Conservation (phyloP, 2,888 invertebrate species). For the Exocentrus adspersus region DNA sequence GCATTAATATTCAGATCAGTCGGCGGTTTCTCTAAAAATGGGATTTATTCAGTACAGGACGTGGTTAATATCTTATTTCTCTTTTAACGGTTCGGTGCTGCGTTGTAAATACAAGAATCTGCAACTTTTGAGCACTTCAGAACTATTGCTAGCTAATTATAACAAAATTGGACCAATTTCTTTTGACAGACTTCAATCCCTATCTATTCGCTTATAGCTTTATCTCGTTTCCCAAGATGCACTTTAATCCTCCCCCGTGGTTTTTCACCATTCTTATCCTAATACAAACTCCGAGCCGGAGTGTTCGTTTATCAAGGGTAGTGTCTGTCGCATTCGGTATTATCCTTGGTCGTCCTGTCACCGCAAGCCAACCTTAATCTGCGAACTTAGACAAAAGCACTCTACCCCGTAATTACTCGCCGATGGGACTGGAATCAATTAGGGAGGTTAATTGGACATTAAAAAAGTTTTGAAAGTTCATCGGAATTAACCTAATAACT, state of each 20-base stretch:
- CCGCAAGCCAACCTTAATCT: constrained; percentile 21
- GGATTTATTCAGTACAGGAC: constrained; percentile 22
- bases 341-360: constrained; percentile 24
- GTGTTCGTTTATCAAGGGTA: constrained; percentile 24
- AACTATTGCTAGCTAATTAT: too few relatives aligned
- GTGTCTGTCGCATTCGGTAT: constrained; percentile 25
- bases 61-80: constrained; percentile 27
- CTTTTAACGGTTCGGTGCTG: constrained; percentile 29
- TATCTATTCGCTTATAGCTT: too few relatives aligned
- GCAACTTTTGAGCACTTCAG: too few relatives aligned
- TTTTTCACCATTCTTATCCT: constrained; percentile 25
- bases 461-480: neutral
- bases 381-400: constrained; percentile 20
- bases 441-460: constrained; percentile 17
- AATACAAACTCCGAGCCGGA: constrained; percentile 21
- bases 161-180: too few relatives aligned
- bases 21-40: constrained; percentile 28
- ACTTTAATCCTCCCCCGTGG: neutral
- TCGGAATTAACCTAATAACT: neutral
- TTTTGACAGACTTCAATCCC: too few relatives aligned
- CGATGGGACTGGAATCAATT: constrained; percentile 18
- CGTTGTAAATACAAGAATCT: constrained; percentile 11
- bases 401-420: constrained; percentile 8
- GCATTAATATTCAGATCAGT: constrained; percentile 33
- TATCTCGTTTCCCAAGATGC: too few relatives aligned